Evolutionary conservation across 2,797 vertebrate species (phyloP).

Genomic region (Telmatherina bonti): DNA sequence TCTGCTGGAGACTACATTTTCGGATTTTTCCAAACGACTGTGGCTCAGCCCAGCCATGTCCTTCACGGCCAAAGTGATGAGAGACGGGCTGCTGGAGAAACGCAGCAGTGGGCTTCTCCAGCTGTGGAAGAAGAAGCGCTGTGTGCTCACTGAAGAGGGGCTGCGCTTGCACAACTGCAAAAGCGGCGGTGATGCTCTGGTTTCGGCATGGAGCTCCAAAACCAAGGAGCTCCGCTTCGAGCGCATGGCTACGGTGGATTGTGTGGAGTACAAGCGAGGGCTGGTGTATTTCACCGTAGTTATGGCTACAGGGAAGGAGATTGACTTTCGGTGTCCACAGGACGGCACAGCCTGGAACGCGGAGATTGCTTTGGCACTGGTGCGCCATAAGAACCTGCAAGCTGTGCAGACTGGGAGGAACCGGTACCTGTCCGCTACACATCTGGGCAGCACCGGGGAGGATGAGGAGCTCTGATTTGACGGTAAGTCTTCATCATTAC

Average conservation of each 20-base stretch:
- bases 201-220: constrained; percentile 74
- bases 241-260: constrained; percentile 92
- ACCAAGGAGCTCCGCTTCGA: constrained; percentile 91
- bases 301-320: constrained; percentile 89
- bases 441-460: constrained; percentile 78
- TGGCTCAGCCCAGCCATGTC: constrained; percentile 60
- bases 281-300: constrained; percentile 95
- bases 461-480: constrained; percentile 68
- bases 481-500: constrained; percentile 11
- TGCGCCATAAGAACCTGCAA: constrained; percentile 92
- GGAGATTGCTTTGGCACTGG: constrained; percentile 91
- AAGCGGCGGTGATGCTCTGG: constrained; percentile 61
- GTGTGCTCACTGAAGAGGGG: constrained; percentile 90
- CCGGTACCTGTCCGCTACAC: constrained; percentile 76
- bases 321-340: constrained; percentile 92
- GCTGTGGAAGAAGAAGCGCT: constrained; percentile 94
- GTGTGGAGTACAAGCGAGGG: constrained; percentile 92
- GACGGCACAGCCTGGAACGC: constrained; percentile 93
- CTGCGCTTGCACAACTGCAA: constrained; percentile 84
- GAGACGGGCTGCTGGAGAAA: constrained; percentile 93
- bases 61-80: constrained; percentile 80
- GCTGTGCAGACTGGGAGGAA: constrained; percentile 89
- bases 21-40: not conserved
- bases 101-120: constrained; percentile 93
- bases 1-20: not conserved